Evolutionary conservation across 1,140 invertebrate species (phyloP).

Genomic region (Drosophila kepulauana): DNA sequence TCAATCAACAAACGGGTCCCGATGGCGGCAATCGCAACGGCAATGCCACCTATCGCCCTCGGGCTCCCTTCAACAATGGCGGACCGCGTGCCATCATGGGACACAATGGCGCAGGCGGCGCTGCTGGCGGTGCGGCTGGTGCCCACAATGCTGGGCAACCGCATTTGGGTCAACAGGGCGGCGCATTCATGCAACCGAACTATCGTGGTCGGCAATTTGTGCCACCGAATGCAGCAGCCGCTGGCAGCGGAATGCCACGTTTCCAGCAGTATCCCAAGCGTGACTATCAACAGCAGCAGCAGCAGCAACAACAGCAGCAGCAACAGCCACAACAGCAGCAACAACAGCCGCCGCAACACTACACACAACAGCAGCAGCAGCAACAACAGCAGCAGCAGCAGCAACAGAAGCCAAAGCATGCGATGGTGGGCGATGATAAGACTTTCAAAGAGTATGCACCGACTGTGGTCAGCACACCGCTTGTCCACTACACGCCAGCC

Average conservation of each 20-base stretch:
- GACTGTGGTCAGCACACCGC: conserved; percentile 51
- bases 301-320: conserved; percentile 58
- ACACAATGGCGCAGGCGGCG: conserved; percentile 63
- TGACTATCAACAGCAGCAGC: conserved; percentile 73
- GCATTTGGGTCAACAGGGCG: conserved; percentile 71
- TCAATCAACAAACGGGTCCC: conserved; percentile 52
- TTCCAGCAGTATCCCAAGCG: conserved; percentile 81
- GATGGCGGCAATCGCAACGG: conserved; percentile 60
- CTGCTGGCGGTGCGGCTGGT: conserved; percentile 45
- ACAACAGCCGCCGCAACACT: conserved; percentile 41
- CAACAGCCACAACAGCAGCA: conserved; percentile 55
- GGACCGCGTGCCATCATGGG: conserved; percentile 75
- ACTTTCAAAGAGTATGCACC: conserved; percentile 51
- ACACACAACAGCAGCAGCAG: conserved; percentile 30
- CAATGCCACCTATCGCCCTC: conserved; percentile 68
- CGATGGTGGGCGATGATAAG: conserved; percentile 33
- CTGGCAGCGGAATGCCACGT: conserved; percentile 66
- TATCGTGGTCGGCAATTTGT: conserved; percentile 77
- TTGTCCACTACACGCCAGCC: conserved; percentile 74
- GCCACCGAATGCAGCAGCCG: conserved; percentile 69
- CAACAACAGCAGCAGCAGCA: conserved; percentile 44
- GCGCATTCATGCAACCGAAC: conserved; percentile 62
- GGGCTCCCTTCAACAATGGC: conserved; percentile 77
- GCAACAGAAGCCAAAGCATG: conserved; percentile 37
- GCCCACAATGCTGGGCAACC: conserved; percentile 59